These are phyloP conservation scores for Meles meles DNA, from an alignment of 2,113 vertebrate species.

Conservation along the genomic window DNA sequence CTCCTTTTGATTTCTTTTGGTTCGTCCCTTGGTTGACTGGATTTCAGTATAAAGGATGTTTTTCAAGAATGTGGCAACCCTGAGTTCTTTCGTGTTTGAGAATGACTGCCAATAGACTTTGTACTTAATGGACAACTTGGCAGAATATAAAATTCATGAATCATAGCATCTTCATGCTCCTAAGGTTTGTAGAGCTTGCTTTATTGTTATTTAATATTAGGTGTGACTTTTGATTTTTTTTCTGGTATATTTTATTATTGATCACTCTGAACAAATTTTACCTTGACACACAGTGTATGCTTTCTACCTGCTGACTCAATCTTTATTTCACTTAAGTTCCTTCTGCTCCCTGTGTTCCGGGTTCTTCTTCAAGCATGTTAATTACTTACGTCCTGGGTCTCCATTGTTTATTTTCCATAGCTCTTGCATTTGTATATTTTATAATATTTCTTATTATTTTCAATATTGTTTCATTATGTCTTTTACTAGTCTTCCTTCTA, in stretches of 20 bases:
- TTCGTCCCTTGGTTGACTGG: background rate
- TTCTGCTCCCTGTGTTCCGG: background rate
- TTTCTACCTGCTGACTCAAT: background rate
- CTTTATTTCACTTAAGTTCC: background rate
- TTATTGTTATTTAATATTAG: background rate
- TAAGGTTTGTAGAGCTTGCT: background rate
- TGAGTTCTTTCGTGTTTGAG: background rate
- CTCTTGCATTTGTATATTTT: background rate
- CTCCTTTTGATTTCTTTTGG: background rate
- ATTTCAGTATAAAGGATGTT: background rate
- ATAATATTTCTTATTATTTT: background rate
- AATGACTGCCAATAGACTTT: background rate
- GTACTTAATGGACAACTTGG: background rate
- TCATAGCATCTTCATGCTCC: background rate
- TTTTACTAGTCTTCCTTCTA: background rate
- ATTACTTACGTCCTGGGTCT: background rate
- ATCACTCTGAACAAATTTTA: background rate
- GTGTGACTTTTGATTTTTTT: background rate
- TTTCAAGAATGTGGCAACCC: background rate
- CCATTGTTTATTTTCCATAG: background rate
- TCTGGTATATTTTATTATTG: background rate
- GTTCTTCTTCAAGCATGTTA: background rate
- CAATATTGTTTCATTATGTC: background rate
- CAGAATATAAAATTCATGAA: background rate
- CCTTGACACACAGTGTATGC: background rate